Conservation (phyloP, 1,140 invertebrate species). For the Myzus persicae region DNA sequence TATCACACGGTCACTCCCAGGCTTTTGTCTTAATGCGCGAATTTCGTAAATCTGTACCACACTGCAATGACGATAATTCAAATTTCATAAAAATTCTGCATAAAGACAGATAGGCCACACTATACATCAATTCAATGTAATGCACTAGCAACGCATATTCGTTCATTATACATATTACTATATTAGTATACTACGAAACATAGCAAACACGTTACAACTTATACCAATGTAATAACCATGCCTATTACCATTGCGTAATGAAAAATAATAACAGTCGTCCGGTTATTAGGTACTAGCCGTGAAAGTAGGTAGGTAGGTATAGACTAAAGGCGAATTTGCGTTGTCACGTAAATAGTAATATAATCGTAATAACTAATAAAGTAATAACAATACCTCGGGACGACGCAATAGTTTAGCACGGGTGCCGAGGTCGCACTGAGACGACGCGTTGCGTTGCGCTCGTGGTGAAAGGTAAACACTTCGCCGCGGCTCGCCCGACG, state of each 20-base stretch:
- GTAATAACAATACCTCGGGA: neutral
- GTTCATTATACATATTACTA: neutral
- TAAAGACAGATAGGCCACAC: neutral
- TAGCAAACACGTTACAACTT: neutral
- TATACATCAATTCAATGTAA: no score
- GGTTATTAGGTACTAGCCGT: neutral
- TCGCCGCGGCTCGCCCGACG: neutral
- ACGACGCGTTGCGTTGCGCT: neutral
- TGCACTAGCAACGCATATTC: neutral
- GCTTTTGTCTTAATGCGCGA: neutral
- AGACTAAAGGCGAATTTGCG: neutral
- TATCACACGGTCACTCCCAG: no score
- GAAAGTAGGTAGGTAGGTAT: neutral
- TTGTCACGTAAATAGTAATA: neutral
- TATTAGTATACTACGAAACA: neutral
- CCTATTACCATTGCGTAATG: neutral
- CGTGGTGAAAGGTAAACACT: neutral
- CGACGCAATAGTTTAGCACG: neutral
- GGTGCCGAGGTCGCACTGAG: conserved; percentile 39
- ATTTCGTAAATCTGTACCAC: neutral
- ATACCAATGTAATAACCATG: neutral
- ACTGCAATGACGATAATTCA: neutral
- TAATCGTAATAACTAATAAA: neutral
- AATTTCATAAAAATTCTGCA: neutral
- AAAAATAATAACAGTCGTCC: neutral